These are phyloP conservation scores for Chiroxiphia lanceolata DNA, from an alignment of 2,797 vertebrate species.

Conservation along the genomic window DNA sequence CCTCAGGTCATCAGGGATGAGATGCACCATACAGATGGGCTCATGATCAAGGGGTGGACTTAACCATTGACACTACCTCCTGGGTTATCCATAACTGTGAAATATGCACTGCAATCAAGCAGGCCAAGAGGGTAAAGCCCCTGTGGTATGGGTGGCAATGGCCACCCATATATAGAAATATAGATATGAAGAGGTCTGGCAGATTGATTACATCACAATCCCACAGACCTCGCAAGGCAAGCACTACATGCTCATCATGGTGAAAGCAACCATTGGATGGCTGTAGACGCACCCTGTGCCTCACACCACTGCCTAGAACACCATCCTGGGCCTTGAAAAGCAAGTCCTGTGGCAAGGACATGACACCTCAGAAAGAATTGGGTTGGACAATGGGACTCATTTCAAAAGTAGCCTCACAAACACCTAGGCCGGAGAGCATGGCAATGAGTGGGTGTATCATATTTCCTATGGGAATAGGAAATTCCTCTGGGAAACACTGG, in stretches of 20 bases:
- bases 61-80: background rate
- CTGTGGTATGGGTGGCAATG: background rate
- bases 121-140: background rate
- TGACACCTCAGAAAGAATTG: background rate
- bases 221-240: background rate
- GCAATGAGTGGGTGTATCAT: background rate
- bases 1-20: background rate
- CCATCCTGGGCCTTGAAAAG: background rate
- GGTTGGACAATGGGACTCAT: background rate
- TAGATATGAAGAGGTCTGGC: background rate
- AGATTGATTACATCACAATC: background rate
- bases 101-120: background rate
- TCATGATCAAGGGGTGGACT: background rate
- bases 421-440: background rate
- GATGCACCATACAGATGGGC: background rate
- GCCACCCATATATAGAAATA: background rate
- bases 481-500: background rate
- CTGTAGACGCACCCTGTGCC: background rate
- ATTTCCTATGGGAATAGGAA: too few species aligned
- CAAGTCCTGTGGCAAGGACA: background rate
- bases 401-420: background rate
- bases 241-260: background rate
- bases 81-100: background rate
- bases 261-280: background rate
- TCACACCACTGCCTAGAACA: background rate